Evolutionary conservation across 1,140 invertebrate genomes (phyloP).

Genomic region (Caenorhabditis briggsae): DNA sequence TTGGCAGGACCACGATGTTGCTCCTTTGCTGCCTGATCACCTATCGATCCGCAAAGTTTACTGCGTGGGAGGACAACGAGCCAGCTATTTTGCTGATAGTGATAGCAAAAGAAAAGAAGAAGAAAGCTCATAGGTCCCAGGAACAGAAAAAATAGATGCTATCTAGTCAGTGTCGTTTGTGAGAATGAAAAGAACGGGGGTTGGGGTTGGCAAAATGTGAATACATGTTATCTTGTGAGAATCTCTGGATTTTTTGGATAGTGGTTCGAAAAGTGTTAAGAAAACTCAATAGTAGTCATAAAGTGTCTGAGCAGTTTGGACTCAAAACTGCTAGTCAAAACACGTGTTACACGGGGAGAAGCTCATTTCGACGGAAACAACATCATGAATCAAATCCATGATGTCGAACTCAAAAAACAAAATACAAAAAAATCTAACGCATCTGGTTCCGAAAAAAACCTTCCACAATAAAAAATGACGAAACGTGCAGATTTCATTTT

Average conservation of each 20-base stretch:
- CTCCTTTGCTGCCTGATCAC: conserved; percentile 49
- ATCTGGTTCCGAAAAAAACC: background rate
- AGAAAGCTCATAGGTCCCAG: conserved; percentile 12
- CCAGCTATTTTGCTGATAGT: conserved; percentile 29
- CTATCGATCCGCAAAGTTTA: conserved; percentile 42
- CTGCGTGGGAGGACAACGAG: conserved; percentile 41
- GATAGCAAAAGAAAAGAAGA: background rate
- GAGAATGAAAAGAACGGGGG: too few species aligned
- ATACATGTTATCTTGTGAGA: too few species aligned
- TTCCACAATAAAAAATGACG: conserved; percentile 10
- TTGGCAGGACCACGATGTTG: conserved; percentile 44
- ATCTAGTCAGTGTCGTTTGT: background rate
- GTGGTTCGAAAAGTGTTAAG: too few species aligned
- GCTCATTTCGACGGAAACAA: background rate
- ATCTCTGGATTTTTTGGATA: too few species aligned
- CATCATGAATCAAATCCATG: conserved; percentile 1
- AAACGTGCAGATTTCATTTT: conserved; percentile 44
- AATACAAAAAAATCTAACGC: background rate
- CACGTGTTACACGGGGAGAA: background rate
- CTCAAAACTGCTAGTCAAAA: background rate
- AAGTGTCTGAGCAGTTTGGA: too few species aligned
- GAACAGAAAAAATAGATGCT: conserved; percentile 18
- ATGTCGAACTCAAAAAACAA: background rate
- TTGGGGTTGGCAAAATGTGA: too few species aligned
- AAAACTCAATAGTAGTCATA: too few species aligned